phyloP scores from a whole-genome alignment of 2,797 vertebrate species.

The Scolopax rusticola region DNA sequence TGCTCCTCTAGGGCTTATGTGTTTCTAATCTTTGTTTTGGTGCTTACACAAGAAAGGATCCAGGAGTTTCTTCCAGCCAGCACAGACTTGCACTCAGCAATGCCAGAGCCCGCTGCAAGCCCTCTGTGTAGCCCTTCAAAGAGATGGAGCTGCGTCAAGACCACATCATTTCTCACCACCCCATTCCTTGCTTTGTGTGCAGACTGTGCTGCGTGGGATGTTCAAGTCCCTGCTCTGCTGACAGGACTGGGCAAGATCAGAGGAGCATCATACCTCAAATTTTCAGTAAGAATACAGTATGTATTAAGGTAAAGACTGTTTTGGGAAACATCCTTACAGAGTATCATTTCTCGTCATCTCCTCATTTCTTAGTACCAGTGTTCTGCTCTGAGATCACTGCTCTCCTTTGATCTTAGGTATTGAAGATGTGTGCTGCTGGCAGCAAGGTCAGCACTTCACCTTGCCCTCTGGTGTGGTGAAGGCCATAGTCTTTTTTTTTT shows the following conservation, averaged over 20 bases:
- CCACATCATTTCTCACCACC: not conserved
- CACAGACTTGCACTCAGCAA: rapidly evolving
- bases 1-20: not conserved
- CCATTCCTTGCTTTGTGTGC: rapidly evolving
- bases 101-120: not conserved
- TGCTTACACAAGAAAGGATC: not conserved
- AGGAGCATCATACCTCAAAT: not conserved
- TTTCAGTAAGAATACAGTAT: not conserved
- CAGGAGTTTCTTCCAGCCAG: not conserved
- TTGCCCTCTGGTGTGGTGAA: not conserved
- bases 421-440: not conserved
- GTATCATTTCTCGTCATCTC: not conserved
- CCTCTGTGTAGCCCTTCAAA: not conserved
- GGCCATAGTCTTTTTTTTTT: not conserved
- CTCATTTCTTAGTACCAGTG: not conserved
- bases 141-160: not conserved
- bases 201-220: not conserved
- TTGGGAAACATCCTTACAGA: not conserved
- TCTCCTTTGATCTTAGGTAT: not conserved
- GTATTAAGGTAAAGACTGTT: not conserved
- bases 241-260: not conserved
- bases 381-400: not conserved
- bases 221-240: not conserved
- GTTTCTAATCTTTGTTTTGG: not conserved
- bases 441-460: not conserved